Conservation (phyloP, 2,797 vertebrate species). For the Hephaestus fuliginosus region DNA sequence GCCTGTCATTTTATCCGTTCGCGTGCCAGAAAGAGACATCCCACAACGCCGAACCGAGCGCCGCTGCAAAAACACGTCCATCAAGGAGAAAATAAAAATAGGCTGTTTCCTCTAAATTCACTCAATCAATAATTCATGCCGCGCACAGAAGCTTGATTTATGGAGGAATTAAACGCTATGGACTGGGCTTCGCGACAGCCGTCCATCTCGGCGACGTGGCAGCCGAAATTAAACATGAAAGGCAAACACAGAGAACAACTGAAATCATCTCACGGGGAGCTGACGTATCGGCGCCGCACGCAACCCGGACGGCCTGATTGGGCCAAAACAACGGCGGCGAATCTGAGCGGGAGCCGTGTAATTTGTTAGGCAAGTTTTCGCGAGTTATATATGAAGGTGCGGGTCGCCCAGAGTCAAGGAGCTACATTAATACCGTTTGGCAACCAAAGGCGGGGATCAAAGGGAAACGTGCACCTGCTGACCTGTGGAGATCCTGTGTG, state of each 20-base stretch:
- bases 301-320: slow-evolving; percentile 12
- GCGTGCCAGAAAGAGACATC: slow-evolving; percentile 42
- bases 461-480: slow-evolving; percentile 63
- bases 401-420: slow-evolving; percentile 50
- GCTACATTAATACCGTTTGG: slow-evolving; percentile 53
- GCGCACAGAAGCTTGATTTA: slow-evolving; percentile 76
- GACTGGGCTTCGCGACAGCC: slow-evolving; percentile 65
- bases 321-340: slow-evolving; percentile 6
- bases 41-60: slow-evolving; percentile 40
- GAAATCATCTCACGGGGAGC: slow-evolving; percentile 48
- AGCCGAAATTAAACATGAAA: slow-evolving; percentile 78
- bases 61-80: slow-evolving; percentile 71
- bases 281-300: slow-evolving; percentile 16
- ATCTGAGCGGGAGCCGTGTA: slow-evolving; percentile 20
- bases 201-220: slow-evolving; percentile 71
- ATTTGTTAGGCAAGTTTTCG: slow-evolving; percentile 22
- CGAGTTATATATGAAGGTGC: slow-evolving; percentile 13
- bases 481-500: slow-evolving; percentile 51
- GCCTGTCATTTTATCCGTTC: slow-evolving; percentile 56
- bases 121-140: slow-evolving; percentile 81
- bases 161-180: slow-evolving; percentile 79
- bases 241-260: slow-evolving; percentile 62
- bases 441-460: slow-evolving; percentile 60
- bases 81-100: slow-evolving; percentile 80
- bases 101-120: slow-evolving; percentile 77